These are phyloP conservation scores for Agonopterix heracliana DNA, from an alignment of 2,888 invertebrate genomes.

Conservation along the genomic window DNA sequence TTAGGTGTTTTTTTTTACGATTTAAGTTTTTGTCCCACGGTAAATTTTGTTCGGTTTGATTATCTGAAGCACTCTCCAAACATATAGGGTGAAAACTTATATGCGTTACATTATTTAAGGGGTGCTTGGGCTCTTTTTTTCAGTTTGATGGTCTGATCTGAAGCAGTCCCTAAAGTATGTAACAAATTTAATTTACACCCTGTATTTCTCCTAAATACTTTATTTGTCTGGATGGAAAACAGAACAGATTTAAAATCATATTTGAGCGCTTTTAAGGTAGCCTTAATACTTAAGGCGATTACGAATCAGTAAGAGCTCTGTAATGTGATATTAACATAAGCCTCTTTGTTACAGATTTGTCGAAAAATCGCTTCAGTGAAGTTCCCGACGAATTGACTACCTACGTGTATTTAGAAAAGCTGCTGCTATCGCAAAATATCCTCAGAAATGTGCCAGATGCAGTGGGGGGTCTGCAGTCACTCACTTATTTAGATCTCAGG, in stretches of 20 bases:
- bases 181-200: too few species aligned
- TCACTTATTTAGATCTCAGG: constrained; percentile 94
- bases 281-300: constrained; percentile 11
- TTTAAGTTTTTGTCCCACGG: too few species aligned
- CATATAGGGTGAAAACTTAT: too few species aligned
- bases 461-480: constrained; percentile 87
- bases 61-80: too few species aligned
- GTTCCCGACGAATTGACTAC: constrained; percentile 92
- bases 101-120: too few species aligned
- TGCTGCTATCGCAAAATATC: constrained; percentile 93
- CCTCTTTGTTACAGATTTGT: constrained; percentile 66
- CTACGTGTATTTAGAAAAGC: constrained; percentile 90
- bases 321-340: neutral
- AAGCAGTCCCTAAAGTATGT: too few species aligned
- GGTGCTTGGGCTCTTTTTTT: too few species aligned
- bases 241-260: neutral
- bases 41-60: too few species aligned
- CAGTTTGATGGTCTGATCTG: too few species aligned
- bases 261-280: constrained; percentile 13
- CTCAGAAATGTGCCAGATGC: constrained; percentile 92
- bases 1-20: too few species aligned
- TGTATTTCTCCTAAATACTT: too few species aligned
- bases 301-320: neutral
- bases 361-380: constrained; percentile 85
- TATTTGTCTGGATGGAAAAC: too few species aligned